These are phyloP conservation scores for Rhinoptilus africanus DNA, from an alignment of 2,113 vertebrate species.

Conservation along the genomic window DNA sequence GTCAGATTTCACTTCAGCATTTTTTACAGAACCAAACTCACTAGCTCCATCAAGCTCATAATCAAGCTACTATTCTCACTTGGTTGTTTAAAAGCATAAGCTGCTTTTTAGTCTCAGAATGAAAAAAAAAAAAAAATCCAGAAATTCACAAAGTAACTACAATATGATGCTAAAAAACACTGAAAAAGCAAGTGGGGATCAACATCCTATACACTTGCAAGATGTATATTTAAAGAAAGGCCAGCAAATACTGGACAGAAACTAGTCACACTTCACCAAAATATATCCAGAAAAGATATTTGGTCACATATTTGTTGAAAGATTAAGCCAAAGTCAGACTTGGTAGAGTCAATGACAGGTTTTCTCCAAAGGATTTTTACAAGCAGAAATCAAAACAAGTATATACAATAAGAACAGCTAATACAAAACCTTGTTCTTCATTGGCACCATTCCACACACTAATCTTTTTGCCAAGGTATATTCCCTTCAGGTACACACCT, in stretches of 20 bases:
- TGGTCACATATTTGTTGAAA: not conserved
- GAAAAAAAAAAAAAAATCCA: not conserved
- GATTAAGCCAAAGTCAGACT: not conserved
- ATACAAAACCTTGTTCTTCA: not conserved
- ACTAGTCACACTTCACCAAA: not conserved
- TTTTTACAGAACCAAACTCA: not conserved
- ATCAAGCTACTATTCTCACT: not conserved
- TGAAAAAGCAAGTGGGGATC: not conserved
- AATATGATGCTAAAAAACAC: not conserved
- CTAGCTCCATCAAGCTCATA: not conserved
- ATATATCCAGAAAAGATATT: not conserved
- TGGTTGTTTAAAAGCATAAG: not conserved
- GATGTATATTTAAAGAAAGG: not conserved
- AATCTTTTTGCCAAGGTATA: not conserved
- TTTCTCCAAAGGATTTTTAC: not conserved
- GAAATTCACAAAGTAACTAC: not conserved
- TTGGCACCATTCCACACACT: not conserved
- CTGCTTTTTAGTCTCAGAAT: not conserved
- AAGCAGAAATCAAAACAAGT: not conserved
- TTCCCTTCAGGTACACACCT: not conserved
- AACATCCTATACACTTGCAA: not conserved
- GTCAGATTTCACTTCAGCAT: not conserved
- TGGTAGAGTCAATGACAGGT: not conserved
- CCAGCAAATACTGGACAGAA: not conserved
- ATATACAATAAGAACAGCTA: not conserved